Evolutionary conservation across 2,797 vertebrate species (phyloP).

Genomic region (Acipenser oxyrinchus): DNA sequence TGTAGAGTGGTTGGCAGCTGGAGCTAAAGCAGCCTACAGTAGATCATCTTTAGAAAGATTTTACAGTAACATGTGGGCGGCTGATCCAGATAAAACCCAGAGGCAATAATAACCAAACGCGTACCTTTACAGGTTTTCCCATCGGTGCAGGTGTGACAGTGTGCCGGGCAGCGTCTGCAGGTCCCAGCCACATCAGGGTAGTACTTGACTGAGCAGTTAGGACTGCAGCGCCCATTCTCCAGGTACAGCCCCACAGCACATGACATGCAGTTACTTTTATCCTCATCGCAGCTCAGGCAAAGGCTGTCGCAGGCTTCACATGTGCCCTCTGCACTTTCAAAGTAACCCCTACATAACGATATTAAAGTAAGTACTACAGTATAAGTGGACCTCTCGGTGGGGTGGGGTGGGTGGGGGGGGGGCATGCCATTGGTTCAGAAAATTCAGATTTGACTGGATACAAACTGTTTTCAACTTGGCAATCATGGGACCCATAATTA

Average conservation of each 20-base stretch:
- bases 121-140: conserved; percentile 45
- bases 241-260: conserved; percentile 54
- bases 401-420: too few relatives aligned
- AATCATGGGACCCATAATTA: too few relatives aligned
- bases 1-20: too few relatives aligned
- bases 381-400: not conserved
- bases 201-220: conserved; percentile 55
- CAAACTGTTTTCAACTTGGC: too few relatives aligned
- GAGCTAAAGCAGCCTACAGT: too few relatives aligned
- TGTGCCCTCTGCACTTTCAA: conserved; percentile 45
- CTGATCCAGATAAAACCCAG: too few relatives aligned
- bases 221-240: conserved; percentile 46
- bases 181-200: conserved; percentile 54
- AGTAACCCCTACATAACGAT: conserved; percentile 49
- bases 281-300: conserved; percentile 61
- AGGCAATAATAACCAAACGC: too few relatives aligned
- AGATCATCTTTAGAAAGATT: too few relatives aligned
- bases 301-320: conserved; percentile 56
- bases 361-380: not conserved
- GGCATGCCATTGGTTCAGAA: too few relatives aligned
- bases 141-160: conserved; percentile 59
- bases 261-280: conserved; percentile 55
- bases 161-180: conserved; percentile 56
- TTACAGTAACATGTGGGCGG: too few relatives aligned
- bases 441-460: too few relatives aligned